Evolutionary conservation across 2,113 vertebrate genomes (phyloP), one percentile per base, ranked within the genome.

Genomic region (Neolamprologus ventralis): DNA sequence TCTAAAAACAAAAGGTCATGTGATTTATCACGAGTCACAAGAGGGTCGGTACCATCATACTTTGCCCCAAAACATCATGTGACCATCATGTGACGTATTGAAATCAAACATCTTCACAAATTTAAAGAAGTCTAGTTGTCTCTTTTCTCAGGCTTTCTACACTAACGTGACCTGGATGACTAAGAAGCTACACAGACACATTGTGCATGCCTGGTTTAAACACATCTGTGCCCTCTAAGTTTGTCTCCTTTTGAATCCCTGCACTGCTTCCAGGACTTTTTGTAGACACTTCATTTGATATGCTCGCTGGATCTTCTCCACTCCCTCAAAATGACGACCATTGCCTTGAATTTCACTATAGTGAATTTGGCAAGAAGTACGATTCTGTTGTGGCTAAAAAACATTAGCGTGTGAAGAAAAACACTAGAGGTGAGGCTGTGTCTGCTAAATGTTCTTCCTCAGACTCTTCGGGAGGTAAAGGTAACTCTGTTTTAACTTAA

Each of bases 251-350:
- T 13, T 71, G 65, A 23, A 16, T 42, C 35, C 2, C 65, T 23
- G 68, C 40, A 47, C 40, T 11, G 40, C 14, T 73, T 47, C 68
- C 68, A 73, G 42, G 42, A 75, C 16, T 19, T 75, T 49, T 75
- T 49, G 9, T 3, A 49, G 17, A 49, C 1, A 75, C 1, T 19
- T 1, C 0, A 31, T 49, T 75, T 75, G 23, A 47, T 45, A 47
- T 47, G 23, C 42, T 28, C 6, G 4, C 40, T 28, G 68, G 68
- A 45, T 73, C 13, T 73, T 45, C 21, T 45, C 8, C 6, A 7
- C 23, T 28, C 13, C 65, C n/a, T 71, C 37, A 2, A 0, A 42
- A 42, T 0, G 0, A 23, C 9, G 3, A 75, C 42, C 23, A 1
- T 28, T 75, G 14, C 23, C 40, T 47, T 19, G 40, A 75, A 4